phyloP scores from a whole-genome alignment of 2,113 vertebrate genomes.

The Chelonoidis abingdonii region DNA sequence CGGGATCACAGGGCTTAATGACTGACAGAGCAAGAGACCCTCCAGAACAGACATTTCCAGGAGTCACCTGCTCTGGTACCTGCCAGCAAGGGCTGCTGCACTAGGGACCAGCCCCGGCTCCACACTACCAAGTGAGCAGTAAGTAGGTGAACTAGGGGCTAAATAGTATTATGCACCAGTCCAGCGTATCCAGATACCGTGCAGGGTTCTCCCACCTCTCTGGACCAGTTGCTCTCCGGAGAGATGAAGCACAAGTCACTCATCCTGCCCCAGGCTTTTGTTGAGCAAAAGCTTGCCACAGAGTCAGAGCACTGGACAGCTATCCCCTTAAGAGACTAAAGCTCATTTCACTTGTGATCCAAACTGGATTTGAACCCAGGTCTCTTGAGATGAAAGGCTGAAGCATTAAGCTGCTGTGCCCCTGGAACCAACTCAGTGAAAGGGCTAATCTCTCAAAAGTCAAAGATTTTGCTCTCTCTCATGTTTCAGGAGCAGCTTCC shows the following conservation, averaged over 20 bases:
- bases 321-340: background rate
- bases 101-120: background rate
- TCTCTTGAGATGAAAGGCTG: background rate
- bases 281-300: background rate
- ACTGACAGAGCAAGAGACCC: background rate
- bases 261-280: background rate
- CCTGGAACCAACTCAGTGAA: background rate
- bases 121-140: background rate
- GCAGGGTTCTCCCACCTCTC: background rate
- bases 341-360: background rate
- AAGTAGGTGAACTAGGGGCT: background rate
- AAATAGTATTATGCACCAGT: rapidly evolving
- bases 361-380: background rate
- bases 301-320: background rate
- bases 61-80: background rate
- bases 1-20: background rate
- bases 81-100: background rate
- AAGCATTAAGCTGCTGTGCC: background rate
- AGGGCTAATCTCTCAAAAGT: rapidly evolving
- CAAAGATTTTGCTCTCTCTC: background rate
- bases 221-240: background rate
- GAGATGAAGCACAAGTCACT: background rate
- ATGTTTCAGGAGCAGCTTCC: background rate
- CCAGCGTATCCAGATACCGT: background rate
- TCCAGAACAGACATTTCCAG: background rate